Evolutionary conservation across 2,113 vertebrate species (phyloP).

Genomic region (Cephalophus harveyi): DNA sequence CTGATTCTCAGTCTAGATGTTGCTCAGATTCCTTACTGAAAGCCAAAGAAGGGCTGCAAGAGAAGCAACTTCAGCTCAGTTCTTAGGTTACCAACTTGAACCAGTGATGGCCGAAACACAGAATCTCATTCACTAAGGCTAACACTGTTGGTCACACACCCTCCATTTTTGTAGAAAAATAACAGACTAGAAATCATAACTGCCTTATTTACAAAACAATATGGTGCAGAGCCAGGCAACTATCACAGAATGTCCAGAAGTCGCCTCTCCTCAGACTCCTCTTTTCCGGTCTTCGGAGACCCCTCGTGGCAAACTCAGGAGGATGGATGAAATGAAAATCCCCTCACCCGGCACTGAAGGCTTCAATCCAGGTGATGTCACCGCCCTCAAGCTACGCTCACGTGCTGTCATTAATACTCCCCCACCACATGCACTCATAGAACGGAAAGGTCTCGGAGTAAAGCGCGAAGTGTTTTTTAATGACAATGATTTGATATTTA

Average conservation of each 20-base stretch:
- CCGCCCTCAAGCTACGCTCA: not conserved
- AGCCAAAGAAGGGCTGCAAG: not conserved
- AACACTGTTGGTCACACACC: not conserved
- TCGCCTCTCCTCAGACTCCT: not conserved
- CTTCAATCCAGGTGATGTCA: fast-evolving
- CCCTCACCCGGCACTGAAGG: not conserved
- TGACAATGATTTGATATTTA: not conserved
- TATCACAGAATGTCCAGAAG: not conserved
- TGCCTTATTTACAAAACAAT: not conserved
- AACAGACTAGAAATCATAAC: not conserved
- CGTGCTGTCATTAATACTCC: not conserved
- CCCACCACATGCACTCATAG: not conserved
- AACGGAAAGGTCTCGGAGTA: not conserved
- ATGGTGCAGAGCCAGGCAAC: not conserved
- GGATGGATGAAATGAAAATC: not conserved
- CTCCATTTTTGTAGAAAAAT: not conserved
- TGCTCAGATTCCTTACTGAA: not conserved
- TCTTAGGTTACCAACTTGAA: not conserved
- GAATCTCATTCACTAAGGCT: not conserved
- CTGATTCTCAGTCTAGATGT: conserved; percentile 25
- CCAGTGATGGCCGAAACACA: not conserved
- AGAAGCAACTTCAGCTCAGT: not conserved
- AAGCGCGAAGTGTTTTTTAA: not conserved
- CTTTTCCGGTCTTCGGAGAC: not conserved
- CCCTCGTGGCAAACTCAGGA: not conserved